These are phyloP conservation scores for Corythornis vintsioides DNA, from an alignment of 2,113 vertebrate genomes.

Conservation along the genomic window DNA sequence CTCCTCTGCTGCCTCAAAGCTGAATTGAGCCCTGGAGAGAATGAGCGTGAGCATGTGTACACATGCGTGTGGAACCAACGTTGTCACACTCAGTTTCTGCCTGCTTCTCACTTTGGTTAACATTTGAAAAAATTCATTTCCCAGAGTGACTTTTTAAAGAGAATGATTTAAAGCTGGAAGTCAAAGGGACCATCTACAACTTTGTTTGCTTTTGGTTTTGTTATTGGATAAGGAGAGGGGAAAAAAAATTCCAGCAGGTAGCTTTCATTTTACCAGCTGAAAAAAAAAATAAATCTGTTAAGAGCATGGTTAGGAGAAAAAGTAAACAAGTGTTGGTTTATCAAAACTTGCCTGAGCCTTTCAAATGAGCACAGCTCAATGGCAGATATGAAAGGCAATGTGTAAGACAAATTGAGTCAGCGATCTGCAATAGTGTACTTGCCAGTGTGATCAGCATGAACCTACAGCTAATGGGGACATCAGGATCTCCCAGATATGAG, in stretches of 20 bases:
- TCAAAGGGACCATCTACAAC: slow-evolving; percentile 29
- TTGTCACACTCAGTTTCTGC: slow-evolving; percentile 47
- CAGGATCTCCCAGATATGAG: slow-evolving; percentile 46
- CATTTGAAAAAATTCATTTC: slow-evolving; percentile 59
- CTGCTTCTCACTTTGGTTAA: slow-evolving; percentile 60
- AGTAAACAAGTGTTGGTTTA: slow-evolving; percentile 60
- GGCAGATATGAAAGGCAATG: slow-evolving; percentile 58
- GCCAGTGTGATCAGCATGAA: slow-evolving; percentile 63
- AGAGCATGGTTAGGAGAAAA: slow-evolving; percentile 35
- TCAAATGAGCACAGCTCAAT: slow-evolving; percentile 64
- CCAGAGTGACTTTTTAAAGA: slow-evolving; percentile 52
- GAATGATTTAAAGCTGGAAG: slow-evolving; percentile 69
- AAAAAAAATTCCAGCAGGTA: background rate
- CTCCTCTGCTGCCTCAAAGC: background rate
- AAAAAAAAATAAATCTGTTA: slow-evolving; percentile 9
- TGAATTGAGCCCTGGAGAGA: background rate
- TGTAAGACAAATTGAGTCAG: slow-evolving; percentile 73
- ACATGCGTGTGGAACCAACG: slow-evolving; percentile 2
- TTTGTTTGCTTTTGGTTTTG: slow-evolving; percentile 53
- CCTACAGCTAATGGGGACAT: slow-evolving; percentile 59
- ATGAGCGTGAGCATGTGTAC: background rate
- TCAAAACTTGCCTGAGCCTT: slow-evolving; percentile 68
- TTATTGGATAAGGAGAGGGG: background rate
- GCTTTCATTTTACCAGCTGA: slow-evolving; percentile 43
- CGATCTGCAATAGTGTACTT: slow-evolving; percentile 65